Percentiles rank a stretch among this genome's conserved stretches.
Evolutionary conservation across 2,113 vertebrate species (phyloP).

Genomic region (Suncus etruscus): DNA sequence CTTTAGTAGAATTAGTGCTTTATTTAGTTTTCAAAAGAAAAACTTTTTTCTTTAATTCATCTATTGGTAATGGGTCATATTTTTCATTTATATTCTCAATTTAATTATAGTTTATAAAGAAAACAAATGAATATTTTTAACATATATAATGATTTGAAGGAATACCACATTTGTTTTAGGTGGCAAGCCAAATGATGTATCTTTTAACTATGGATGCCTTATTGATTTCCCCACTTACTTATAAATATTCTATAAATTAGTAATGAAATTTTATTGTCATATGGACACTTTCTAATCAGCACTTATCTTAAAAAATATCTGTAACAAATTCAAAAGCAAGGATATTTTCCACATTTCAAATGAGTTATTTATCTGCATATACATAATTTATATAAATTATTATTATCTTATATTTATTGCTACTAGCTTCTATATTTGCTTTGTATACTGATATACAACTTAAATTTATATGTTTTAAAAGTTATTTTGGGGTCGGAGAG

Average conservation of each 20-base stretch:
- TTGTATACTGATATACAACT: no score
- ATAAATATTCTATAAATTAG: conserved; percentile 48
- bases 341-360: neutral
- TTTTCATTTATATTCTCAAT: conserved; percentile 51
- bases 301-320: conserved; percentile 47
- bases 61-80: neutral
- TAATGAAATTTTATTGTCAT: conserved; percentile 61
- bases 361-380: no score
- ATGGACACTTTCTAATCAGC: conserved; percentile 21
- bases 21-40: conserved; percentile 51
- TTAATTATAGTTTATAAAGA: neutral
- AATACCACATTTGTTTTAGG: conserved; percentile 44
- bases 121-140: conserved; percentile 18
- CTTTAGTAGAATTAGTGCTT: no score
- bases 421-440: no score
- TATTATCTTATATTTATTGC: no score
- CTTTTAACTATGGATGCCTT: conserved; percentile 63
- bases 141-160: neutral
- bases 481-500: no score
- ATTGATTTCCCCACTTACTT: conserved; percentile 70
- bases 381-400: no score
- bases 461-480: no score
- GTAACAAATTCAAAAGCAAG: neutral
- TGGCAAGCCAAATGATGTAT: conserved; percentile 28
- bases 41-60: neutral